Percentiles rank a stretch among this genome's conserved stretches.
These are phyloP conservation scores for Temnothorax unifasciatus DNA, from an alignment of 2,888 invertebrate genomes.

Conservation along the genomic window DNA sequence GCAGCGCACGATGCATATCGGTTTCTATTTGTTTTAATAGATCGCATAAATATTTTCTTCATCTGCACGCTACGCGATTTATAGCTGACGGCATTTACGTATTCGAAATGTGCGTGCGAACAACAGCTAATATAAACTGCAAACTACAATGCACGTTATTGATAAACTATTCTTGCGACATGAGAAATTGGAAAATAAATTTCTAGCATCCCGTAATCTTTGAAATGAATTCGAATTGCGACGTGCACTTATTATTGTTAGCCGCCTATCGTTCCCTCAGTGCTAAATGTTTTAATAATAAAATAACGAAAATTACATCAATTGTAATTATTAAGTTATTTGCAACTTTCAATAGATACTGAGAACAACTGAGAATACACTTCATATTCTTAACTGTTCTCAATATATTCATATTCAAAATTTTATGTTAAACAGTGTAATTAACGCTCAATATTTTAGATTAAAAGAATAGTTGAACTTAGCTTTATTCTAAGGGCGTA, in stretches of 20 bases:
- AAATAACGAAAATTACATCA: not conserved
- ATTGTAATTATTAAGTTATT: not conserved
- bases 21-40: slow-evolving; percentile 50
- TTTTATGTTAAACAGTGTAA: not conserved
- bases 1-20: slow-evolving; percentile 10
- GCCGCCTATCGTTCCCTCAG: not conserved
- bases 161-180: not conserved
- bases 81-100: slow-evolving; percentile 42
- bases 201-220: not conserved
- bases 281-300: not conserved
- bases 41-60: slow-evolving; percentile 50
- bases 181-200: not conserved
- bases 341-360: not conserved
- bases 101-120: slow-evolving; percentile 36
- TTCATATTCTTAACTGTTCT: not conserved
- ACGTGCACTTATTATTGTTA: too few relatives aligned
- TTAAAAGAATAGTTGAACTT: not conserved
- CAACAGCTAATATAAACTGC: slow-evolving; percentile 23
- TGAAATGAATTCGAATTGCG: not conserved
- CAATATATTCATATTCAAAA: not conserved
- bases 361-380: not conserved
- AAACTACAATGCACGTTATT: not conserved
- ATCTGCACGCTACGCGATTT: slow-evolving; percentile 35
- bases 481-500: not conserved
- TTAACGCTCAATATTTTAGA: not conserved